phyloP scores from a whole-genome alignment of 2,113 vertebrate species.

The Periophthalmodon schlosseri region DNA sequence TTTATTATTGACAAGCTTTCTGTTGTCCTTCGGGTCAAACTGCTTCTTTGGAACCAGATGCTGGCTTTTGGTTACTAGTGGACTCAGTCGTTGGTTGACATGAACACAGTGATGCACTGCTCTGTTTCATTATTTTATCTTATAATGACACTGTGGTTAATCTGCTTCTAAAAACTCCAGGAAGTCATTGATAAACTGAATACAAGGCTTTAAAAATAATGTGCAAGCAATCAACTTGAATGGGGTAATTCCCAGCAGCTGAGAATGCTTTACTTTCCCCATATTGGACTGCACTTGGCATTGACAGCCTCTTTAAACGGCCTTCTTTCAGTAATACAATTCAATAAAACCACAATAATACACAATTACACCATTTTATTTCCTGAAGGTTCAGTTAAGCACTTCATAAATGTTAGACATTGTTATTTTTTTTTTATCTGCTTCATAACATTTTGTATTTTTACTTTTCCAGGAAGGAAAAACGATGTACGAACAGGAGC shows the following conservation, averaged over 20 bases:
- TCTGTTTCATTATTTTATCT: background rate
- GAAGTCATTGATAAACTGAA: background rate
- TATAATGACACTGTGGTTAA: background rate
- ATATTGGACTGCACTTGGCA: background rate
- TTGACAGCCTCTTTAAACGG: background rate
- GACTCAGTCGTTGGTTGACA: background rate
- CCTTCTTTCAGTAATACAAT: background rate
- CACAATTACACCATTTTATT: background rate
- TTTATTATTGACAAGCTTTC: background rate
- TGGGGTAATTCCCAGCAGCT: slow-evolving; percentile 1
- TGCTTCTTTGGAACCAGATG: background rate
- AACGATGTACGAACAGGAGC: slow-evolving; percentile 92
- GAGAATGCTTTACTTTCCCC: background rate
- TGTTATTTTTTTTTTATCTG: background rate
- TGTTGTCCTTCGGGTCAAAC: background rate
- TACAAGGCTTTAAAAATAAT: background rate
- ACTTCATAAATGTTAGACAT: background rate
- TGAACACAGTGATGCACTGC: background rate
- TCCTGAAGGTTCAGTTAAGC: background rate
- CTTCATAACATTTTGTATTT: background rate
- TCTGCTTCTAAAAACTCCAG: background rate
- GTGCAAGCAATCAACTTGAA: background rate
- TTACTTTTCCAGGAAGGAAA: slow-evolving; percentile 86
- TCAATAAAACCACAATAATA: too few species aligned
- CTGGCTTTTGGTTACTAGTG: background rate